Base-by-base conservation (phyloP, 2,113 vertebrate genomes). In the Xenopus tropicalis region DNA sequence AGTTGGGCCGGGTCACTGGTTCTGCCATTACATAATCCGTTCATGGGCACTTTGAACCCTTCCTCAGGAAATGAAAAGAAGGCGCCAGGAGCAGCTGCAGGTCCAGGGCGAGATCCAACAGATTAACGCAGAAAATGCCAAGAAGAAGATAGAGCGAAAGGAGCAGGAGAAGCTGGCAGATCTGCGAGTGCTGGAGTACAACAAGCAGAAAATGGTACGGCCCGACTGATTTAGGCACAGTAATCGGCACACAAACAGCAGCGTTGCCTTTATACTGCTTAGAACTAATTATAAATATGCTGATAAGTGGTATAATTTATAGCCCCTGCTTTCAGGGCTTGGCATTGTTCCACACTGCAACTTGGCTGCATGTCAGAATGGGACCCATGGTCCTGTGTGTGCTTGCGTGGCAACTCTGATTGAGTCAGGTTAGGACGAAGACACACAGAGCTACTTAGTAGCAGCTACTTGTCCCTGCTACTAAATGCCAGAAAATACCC, bases 91-190 rank as follows among this genome's bases (percentile, higher is more conserved):
- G 21, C 93, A 90, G 75, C 75, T 71, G 67, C 80, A 64, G 25
- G 88, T 95, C 77, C 92, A 92, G 51, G 83, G 83, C 0, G 94
- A 97, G 77, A 89, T 95, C 46, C 86, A 82, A 70, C 79, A 76
- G 1, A 85, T 95, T 77, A 97, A 96, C 0, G 83, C 90, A 0
- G 89, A 94, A 73, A 92, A 80, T 57, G 71, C 89, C 81, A 78
- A 3, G 25, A 83, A 80, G n/a, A 94, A 89, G 69, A 89, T 89
- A 48, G 78, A 80, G 78, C 83, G 80, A 73, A 78, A 74, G 43
- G 88, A 92, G 23, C 89, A 92, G 84, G 95, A 97, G 85, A 89
- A 73, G 71, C 42, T 88, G 83, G 89, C 83, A 0, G 92, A 94
- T 11, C 67, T 88, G 67, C 81, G 68, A 65, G 86, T 90, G 52